Evolutionary conservation across 2,113 vertebrate genomes (phyloP), one percentile per base, ranked within the genome.

Genomic region (Microcebus lehilahytsara): DNA sequence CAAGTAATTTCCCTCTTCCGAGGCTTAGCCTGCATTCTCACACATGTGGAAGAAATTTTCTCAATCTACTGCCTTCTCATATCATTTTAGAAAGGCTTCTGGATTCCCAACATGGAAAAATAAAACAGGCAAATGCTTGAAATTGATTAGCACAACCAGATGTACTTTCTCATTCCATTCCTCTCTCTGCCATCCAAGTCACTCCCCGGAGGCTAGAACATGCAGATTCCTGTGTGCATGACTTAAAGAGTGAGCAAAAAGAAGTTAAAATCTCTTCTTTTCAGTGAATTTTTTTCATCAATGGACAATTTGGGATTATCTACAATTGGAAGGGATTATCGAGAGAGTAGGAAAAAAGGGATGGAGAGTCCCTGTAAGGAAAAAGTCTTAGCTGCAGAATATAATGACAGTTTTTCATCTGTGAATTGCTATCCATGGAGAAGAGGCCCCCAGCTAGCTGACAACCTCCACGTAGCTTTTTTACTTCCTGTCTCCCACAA

Each of bases 361-460:
- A 16, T 7, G 9, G 12, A 53, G 14, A 8, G 0, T 6, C 23
- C 62, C n/a, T 0, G 0, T 9, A 56, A 83, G 9, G 69, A 9
- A 49, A 16, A 58, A 22, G 5, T 62, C 30, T 40, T 34, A 42
- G 58, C 12, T 42, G 53, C n/a, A 40, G 12, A 77, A 60, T 0
- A 27, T 4, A 25, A 37, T 32, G 46, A 12, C 0, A 0, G 1
- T 0, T 56, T 25, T 53, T 11, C 14, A 27, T 11, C 62, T 37
- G 34, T 14, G 40, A 62, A 20, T 3, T 34, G 30, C 34, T 23
- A 1, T 3, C 20, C 1, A 0, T 4, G 2, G 10, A 37, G 42
- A 74, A 3, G 1, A 34, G 3, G 1, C 1, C 17, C 1, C 19
- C 46, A 5, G 5, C 0, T 20, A 58, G 62, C 62, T 27, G 19